Evolutionary conservation across 2,113 vertebrate species (phyloP), one percentile per base, ranked within the genome.

Genomic region (Thunnus maccoyii): DNA sequence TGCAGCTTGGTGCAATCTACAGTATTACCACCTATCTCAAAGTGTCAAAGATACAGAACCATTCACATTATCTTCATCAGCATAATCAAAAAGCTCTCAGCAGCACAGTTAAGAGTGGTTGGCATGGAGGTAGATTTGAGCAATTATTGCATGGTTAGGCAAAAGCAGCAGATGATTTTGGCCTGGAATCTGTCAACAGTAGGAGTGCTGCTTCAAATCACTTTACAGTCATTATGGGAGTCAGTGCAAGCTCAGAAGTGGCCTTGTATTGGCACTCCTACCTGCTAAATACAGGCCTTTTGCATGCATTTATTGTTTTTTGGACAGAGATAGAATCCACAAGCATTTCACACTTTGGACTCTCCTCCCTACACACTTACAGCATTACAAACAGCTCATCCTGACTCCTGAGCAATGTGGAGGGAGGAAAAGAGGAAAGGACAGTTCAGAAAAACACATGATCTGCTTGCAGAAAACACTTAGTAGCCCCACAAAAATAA

Each of bases 371-470:
- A 0, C 46, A 74, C 82, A 94, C 93, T 93, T 93, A 93, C 92
- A 94, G 91, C 88, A 91, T 89, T 13, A 93, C 89, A 91, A 93
- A 93, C 52, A 94, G 91, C 75, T 94, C 92, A 71, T 94, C 91
- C 72, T 92, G 88, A 88, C 75, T 92, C 83, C 93, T 93, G 88
- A 84, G 73, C 12, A 14, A 70, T n/a, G 48, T 76, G 58, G 20
- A 80, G 64, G 80, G 68, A 80, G 54, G 72, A 41, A 78, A 64
- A 83, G 17, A 86, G 18, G 27, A 70, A 66, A 89, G 46, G n/a
- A 82, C 2, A 72, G 69, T 67, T 85, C 52, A 94, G 78, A 85
- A 72, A 11, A 80, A 20, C 16, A 58, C 20, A 36, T 25, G 13
- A 76, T 58, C 32, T 8, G 55, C 22, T 72, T 18, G 14, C 48